phyloP scores from a whole-genome alignment of 1,140 invertebrate species.

The Melitaea cinxia region DNA sequence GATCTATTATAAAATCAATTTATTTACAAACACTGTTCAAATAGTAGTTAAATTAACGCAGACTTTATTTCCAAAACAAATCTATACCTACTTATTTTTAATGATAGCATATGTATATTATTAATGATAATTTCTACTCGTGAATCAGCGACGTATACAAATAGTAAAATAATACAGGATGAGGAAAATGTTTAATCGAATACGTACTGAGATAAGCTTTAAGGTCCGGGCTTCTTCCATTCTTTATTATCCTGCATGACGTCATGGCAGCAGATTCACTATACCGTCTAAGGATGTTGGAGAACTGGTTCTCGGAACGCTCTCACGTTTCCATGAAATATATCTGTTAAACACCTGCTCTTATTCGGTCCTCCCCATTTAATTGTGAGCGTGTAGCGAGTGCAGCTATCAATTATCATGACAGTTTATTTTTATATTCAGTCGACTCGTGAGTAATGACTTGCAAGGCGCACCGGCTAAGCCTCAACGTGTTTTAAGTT shows the following conservation, averaged over 20 bases:
- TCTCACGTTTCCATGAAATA: slow-evolving; percentile 63
- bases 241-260: slow-evolving; percentile 47
- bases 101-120: too few species aligned
- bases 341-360: slow-evolving; percentile 64
- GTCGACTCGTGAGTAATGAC: slow-evolving; percentile 36
- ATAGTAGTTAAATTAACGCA: too few species aligned
- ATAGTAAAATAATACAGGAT: background rate
- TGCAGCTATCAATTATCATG: slow-evolving; percentile 67
- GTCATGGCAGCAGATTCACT: slow-evolving; percentile 47
- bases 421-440: slow-evolving; percentile 44
- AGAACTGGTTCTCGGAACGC: slow-evolving; percentile 64
- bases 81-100: too few species aligned
- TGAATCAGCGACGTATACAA: too few species aligned
- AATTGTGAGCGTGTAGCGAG: slow-evolving; percentile 64
- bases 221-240: slow-evolving; percentile 18
- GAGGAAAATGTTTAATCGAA: slow-evolving; percentile 2
- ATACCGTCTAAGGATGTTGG: slow-evolving; percentile 45
- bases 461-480: slow-evolving; percentile 32
- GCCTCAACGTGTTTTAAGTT: slow-evolving; percentile 7
- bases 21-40: too few species aligned
- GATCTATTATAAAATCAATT: too few species aligned
- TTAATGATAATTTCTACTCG: too few species aligned
- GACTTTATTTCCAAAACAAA: too few species aligned
- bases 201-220: slow-evolving; percentile 2
- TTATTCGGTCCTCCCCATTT: slow-evolving; percentile 61